phyloP scores from a whole-genome alignment of 2,888 invertebrate species.

The Meganola albula region DNA sequence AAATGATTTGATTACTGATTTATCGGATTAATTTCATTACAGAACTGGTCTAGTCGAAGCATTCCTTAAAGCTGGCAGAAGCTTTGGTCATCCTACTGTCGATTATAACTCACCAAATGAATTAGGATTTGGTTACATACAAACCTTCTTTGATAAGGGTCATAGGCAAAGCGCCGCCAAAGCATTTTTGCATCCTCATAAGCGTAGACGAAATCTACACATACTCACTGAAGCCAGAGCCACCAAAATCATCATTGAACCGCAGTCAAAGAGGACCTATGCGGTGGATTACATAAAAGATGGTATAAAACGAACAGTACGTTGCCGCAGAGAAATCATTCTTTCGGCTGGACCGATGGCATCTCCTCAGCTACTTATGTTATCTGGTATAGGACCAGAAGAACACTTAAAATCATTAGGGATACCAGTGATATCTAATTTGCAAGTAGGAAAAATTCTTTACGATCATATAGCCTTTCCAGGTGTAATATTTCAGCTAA shows the following conservation, averaged over 20 bases:
- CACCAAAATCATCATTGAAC: constrained; percentile 67
- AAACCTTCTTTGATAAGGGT: constrained; percentile 77
- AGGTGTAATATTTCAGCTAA: constrained; percentile 67
- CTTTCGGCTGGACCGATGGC: constrained; percentile 91
- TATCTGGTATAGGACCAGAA: constrained; percentile 84
- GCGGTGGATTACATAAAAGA: constrained; percentile 83
- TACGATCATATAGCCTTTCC: constrained; percentile 80
- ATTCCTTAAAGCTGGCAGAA: constrained; percentile 79
- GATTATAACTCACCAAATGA: constrained; percentile 81
- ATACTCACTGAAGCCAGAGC: constrained; percentile 60
- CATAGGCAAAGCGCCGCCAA: constrained; percentile 82
- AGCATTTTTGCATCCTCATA: constrained; percentile 81
- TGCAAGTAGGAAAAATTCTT: constrained; percentile 82
- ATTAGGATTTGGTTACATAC: constrained; percentile 77
- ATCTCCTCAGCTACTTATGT: constrained; percentile 93
- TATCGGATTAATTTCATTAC: constrained; percentile 26
- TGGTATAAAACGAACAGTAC: constrained; percentile 64
- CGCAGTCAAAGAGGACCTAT: constrained; percentile 78
- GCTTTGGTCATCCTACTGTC: constrained; percentile 73
- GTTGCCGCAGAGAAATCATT: constrained; percentile 88
- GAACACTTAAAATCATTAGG: constrained; percentile 75
- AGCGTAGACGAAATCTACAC: constrained; percentile 79
- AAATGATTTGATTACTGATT: constrained; percentile 24
- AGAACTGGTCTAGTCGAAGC: constrained; percentile 73
- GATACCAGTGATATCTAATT: constrained; percentile 79